These are phyloP conservation scores for Onychostruthus taczanowskii DNA, from an alignment of 2,113 vertebrate species.

Conservation along the genomic window DNA sequence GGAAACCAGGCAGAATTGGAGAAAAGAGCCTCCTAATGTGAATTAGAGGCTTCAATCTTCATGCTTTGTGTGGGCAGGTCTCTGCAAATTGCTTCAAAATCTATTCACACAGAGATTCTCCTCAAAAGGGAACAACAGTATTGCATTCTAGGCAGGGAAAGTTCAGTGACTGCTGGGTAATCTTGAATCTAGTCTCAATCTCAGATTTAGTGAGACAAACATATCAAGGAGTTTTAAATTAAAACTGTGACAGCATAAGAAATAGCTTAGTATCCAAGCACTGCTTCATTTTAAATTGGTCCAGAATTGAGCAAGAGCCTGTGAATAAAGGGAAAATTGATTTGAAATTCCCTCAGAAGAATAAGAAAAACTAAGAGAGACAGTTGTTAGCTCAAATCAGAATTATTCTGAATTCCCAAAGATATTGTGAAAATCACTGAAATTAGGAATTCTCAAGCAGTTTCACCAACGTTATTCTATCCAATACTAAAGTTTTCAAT, in stretches of 20 bases:
- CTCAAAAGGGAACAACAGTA: background rate
- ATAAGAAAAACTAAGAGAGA: background rate
- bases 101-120: background rate
- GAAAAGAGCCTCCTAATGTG: background rate
- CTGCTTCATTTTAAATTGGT: background rate
- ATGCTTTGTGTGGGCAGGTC: background rate
- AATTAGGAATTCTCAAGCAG: rapidly evolving
- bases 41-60: background rate
- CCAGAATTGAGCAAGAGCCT: background rate
- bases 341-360: background rate
- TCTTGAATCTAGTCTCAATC: background rate
- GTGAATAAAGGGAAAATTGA: background rate
- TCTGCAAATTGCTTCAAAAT: background rate
- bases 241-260: background rate
- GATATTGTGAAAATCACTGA: background rate
- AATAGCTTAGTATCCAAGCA: background rate
- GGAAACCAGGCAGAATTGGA: background rate
- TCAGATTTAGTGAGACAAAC: background rate
- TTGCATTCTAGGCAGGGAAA: background rate
- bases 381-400: background rate
- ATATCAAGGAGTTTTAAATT: background rate
- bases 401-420: background rate
- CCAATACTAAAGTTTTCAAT: background rate
- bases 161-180: background rate
- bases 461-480: background rate